These are phyloP conservation scores for Neocrepidodera transversa DNA, from an alignment of 2,888 invertebrate species.

Conservation along the genomic window DNA sequence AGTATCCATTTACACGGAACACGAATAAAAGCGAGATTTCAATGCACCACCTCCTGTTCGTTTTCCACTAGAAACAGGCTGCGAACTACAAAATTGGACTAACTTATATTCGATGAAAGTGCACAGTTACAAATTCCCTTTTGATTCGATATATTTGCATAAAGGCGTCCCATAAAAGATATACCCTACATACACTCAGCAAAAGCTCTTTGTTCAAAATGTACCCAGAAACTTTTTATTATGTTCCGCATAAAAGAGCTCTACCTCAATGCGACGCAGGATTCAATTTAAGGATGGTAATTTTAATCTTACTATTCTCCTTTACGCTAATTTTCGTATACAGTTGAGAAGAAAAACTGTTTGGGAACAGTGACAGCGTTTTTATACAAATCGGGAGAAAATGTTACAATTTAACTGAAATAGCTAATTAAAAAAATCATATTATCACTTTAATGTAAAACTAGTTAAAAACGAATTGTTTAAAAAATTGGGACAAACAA, in stretches of 20 bases:
- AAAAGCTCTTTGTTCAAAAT: conserved; percentile 29
- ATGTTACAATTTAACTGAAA: no score
- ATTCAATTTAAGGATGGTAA: conserved; percentile 36
- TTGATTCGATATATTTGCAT: conserved; percentile 31
- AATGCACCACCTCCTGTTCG: neutral
- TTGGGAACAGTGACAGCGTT: conserved; percentile 3
- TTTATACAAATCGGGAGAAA: no score
- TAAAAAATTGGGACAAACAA: no score
- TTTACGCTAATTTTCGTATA: conserved; percentile 35
- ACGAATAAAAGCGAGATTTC: neutral
- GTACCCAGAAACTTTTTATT: conserved; percentile 33
- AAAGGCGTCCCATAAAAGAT: conserved; percentile 30
- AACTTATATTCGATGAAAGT: conserved; percentile 23
- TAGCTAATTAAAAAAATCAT: no score
- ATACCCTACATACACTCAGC: conserved; percentile 22
- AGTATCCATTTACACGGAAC: neutral
- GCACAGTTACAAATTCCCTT: conserved; percentile 27
- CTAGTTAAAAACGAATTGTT: no score
- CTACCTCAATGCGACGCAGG: conserved; percentile 30
- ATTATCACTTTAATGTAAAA: no score
- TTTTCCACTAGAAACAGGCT: conserved; percentile 3
- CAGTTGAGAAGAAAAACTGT: conserved; percentile 26
- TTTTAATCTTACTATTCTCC: conserved; percentile 34
- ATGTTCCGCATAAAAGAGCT: conserved; percentile 30
- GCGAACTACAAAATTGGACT: conserved; percentile 16